Evolutionary conservation across 2,113 vertebrate species (phyloP), one percentile per base, ranked within the genome.

Genomic region (Oophaga pumilio): DNA sequence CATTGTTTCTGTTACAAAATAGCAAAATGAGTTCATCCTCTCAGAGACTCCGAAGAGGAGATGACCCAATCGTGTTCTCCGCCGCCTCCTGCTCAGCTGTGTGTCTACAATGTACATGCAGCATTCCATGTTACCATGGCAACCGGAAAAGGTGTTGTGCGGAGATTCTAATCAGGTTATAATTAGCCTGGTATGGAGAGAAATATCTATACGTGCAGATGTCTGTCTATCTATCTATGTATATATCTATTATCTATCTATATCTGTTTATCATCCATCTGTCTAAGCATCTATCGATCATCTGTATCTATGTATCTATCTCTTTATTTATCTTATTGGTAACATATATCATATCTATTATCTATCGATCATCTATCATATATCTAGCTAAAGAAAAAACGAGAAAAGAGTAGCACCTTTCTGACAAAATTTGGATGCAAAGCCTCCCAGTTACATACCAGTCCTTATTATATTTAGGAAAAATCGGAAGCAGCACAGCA

Each of bases 1-100:
- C 76, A 53, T 78, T 53, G 50, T 78, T 53, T 78, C 50, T 78
- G 50, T 53, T 52, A 76, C 74, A n/a, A 78, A 24, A 78, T 56
- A 56, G 22, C 49, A 53, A 78, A 78, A 78, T 78, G 49, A 78
- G 49, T 78, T 78, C 76, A 78, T 78, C 76, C 76, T 78, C 76
- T 53, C 76, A 78, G 76, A 11, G 22, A 78, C 15, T 56, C 52
- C 14, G 76, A 56, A n/a, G 52, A 78, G 6, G 50, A 78, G 50
- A 77, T 53, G 76, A 56, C 76, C 76, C 76, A 13, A 78, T 78
- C 22, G 52, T 56, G 50, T 22, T 53, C n/a, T 78, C 76, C 52
- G 9, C 76, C 76, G 22, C 76, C 52, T 78, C 76, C 76, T 78
- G 52, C 22, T 78, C 76, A 78, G 76, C 76, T 78, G 76, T 53